These are phyloP conservation scores for Penaeus vannamei DNA, from an alignment of 1,140 invertebrate genomes.

Conservation along the genomic window DNA sequence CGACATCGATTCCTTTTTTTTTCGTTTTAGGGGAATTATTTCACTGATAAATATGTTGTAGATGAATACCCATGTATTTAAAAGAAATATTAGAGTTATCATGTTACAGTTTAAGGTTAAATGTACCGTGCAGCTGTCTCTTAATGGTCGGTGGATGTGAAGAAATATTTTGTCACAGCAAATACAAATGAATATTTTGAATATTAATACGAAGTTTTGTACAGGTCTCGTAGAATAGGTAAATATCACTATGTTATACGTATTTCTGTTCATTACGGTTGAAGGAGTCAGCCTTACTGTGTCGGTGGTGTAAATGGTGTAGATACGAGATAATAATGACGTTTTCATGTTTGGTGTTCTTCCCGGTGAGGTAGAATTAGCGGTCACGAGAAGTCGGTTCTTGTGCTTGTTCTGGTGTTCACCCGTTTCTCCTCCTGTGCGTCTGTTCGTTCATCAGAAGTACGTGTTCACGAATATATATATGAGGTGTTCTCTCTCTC, in stretches of 20 bases:
- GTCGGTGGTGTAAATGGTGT: no score
- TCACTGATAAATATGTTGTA: background rate
- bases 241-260: conserved; percentile 19
- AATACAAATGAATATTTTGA: conserved; percentile 65
- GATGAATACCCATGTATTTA: background rate
- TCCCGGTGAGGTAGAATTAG: no score
- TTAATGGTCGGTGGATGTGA: conserved; percentile 31
- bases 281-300: no score
- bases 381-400: no score
- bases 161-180: conserved; percentile 63
- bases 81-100: background rate
- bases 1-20: conserved; percentile 35
- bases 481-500: no score
- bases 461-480: no score
- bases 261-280: background rate
- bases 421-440: no score
- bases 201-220: conserved; percentile 56
- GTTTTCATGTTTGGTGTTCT: no score
- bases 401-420: no score
- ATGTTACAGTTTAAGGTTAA: background rate
- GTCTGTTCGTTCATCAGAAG: no score
- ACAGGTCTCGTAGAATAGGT: conserved; percentile 38
- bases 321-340: no score
- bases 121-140: background rate
- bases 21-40: background rate